A percentile compares a stretch with the other conserved stretches of the same genome.
Conservation (phyloP, 1,140 invertebrate genomes). For the Drosophila willistoni region DNA sequence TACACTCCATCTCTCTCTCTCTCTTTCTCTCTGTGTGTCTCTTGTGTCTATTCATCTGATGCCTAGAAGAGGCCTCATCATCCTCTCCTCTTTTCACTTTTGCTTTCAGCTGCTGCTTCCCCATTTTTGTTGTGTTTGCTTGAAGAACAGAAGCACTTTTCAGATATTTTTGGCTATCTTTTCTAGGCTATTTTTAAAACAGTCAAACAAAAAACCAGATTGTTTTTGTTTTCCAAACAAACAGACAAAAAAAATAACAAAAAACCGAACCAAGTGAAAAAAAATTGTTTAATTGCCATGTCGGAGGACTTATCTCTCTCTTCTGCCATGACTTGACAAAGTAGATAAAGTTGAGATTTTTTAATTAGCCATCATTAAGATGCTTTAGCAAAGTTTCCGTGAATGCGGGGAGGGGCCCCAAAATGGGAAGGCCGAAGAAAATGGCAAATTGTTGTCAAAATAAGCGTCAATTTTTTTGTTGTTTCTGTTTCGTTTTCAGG, state of each 20-base stretch:
- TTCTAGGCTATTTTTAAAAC: conserved; percentile 61
- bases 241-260: conserved; percentile 43
- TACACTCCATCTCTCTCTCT: neutral
- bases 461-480: conserved; percentile 66
- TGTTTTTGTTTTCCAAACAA: conserved; percentile 73
- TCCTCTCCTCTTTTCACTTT: conserved; percentile 39
- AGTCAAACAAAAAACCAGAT: conserved; percentile 37
- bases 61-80: conserved; percentile 40
- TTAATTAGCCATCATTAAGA: conserved; percentile 75
- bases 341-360: conserved; percentile 66
- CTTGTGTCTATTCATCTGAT: conserved; percentile 39
- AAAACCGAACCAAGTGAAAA: conserved; percentile 30
- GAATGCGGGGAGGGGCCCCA: neutral
- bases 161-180: conserved; percentile 66
- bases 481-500: conserved; percentile 23
- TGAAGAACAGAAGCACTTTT: conserved; percentile 46
- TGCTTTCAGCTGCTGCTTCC: conserved; percentile 70
- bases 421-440: conserved; percentile 13
- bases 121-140: conserved; percentile 56
- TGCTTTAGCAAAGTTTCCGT: conserved; percentile 38
- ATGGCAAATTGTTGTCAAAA: conserved; percentile 75
- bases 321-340: conserved; percentile 12
- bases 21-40: conserved; percentile 1
- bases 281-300: conserved; percentile 71
- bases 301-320: conserved; percentile 53